Percentiles rank a stretch among this genome's conserved stretches.
Evolutionary conservation across 2,113 vertebrate genomes (phyloP).

Genomic region (Phylloscopus trochiloides): DNA sequence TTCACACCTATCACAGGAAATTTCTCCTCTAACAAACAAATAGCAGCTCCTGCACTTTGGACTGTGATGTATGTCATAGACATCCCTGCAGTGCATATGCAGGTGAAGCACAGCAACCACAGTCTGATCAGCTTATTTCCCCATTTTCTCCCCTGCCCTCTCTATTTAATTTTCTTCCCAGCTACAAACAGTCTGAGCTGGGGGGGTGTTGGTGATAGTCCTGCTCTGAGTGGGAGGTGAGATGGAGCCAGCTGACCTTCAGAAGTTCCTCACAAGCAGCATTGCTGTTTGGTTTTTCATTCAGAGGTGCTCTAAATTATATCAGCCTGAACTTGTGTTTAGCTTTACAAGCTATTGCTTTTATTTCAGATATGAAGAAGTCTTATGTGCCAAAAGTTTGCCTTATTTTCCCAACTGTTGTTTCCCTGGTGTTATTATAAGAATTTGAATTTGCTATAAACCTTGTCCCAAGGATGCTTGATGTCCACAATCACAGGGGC

Average conservation of each 20-base stretch:
- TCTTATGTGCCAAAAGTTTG: background rate
- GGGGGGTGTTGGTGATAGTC: background rate
- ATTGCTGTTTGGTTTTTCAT: background rate
- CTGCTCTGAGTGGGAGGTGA: background rate
- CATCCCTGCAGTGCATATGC: rapidly evolving
- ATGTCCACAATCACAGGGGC: background rate
- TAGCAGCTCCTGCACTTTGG: background rate
- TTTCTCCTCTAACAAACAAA: background rate
- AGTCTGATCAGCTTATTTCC: background rate
- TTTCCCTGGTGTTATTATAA: background rate
- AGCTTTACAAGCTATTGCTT: background rate
- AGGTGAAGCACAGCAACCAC: background rate
- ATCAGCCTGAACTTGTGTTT: background rate
- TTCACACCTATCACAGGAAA: background rate
- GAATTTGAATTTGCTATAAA: background rate
- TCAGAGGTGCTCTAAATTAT: background rate
- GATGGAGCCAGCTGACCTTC: background rate
- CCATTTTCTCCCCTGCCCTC: background rate
- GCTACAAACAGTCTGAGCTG: background rate
- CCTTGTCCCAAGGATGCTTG: background rate
- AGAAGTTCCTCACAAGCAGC: background rate
- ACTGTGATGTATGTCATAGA: background rate
- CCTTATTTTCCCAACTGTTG: background rate
- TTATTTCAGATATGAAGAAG: background rate
- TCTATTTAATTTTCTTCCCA: background rate